Evolutionary conservation across 2,797 vertebrate species (phyloP).

Genomic region (Sandelia bainsii): DNA sequence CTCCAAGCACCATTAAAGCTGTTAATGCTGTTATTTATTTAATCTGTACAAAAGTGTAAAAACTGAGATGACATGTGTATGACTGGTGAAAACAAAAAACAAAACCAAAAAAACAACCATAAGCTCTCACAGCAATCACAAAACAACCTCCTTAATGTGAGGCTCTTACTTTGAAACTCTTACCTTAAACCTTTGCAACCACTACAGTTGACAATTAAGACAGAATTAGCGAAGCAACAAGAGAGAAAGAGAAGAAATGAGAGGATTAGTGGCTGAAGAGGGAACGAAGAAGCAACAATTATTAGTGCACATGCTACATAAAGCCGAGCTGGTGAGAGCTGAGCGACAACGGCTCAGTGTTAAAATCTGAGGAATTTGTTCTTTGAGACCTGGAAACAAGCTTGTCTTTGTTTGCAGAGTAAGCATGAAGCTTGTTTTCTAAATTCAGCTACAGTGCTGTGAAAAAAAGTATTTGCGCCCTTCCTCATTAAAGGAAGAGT

Average conservation of each 20-base stretch:
- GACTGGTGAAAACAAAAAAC: too few relatives aligned
- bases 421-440: not conserved
- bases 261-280: conserved; percentile 63
- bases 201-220: conserved; percentile 93
- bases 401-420: conserved; percentile 26
- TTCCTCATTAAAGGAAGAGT: too few relatives aligned
- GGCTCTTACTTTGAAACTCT: conserved; percentile 80
- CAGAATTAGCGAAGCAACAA: conserved; percentile 90
- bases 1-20: too few relatives aligned
- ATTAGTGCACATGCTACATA: conserved; percentile 35
- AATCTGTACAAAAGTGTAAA: too few relatives aligned
- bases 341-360: conserved; percentile 48
- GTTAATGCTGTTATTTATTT: too few relatives aligned
- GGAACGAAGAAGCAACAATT: conserved; percentile 36
- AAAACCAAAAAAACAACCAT: not conserved
- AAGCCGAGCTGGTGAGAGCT: conserved; percentile 23
- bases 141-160: not conserved
- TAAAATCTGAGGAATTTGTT: conserved; percentile 33
- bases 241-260: conserved; percentile 87
- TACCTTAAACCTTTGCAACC: conserved; percentile 99
- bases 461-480: too few relatives aligned
- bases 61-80: too few relatives aligned
- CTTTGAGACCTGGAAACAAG: conserved; percentile 37
- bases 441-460: not conserved
- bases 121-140: conserved; percentile 44